Evolutionary conservation across 1,140 invertebrate species (phyloP).

Genomic region (Neomicropteryx cornuta): DNA sequence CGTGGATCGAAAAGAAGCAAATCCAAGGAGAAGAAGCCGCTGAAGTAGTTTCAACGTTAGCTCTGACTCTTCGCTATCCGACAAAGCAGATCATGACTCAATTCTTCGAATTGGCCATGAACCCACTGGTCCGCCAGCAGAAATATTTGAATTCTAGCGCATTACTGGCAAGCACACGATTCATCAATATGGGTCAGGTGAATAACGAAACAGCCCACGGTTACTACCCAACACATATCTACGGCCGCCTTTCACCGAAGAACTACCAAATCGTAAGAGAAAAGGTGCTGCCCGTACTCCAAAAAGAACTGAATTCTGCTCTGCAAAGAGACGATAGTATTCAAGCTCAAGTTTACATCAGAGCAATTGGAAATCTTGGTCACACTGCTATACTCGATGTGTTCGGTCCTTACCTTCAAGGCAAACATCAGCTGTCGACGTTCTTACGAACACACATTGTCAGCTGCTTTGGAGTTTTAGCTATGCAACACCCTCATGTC

Average conservation of each 20-base stretch:
- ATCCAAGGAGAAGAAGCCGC: conserved; percentile 43
- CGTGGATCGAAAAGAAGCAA: conserved; percentile 45
- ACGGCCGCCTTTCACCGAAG: conserved; percentile 38
- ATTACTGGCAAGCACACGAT: conserved; percentile 41
- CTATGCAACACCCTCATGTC: conserved; percentile 32
- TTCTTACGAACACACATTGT: conserved; percentile 53
- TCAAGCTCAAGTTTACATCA: conserved; percentile 46
- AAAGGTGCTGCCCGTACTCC: conserved; percentile 46
- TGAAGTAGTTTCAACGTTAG: conserved; percentile 37
- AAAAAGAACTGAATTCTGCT: conserved; percentile 37
- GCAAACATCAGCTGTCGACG: conserved; percentile 37
- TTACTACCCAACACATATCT: conserved; percentile 51
- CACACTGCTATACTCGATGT: conserved; percentile 45
- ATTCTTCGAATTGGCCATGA: conserved; percentile 42
- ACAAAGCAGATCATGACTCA: conserved; percentile 47
- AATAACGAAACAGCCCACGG: conserved; percentile 41
- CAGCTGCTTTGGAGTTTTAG: conserved; percentile 36
- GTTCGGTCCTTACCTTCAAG: conserved; percentile 57
- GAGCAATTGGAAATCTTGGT: conserved; percentile 49
- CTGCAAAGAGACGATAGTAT: conserved; percentile 36
- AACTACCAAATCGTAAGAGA: conserved; percentile 36
- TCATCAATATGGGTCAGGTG: conserved; percentile 48
- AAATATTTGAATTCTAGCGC: conserved; percentile 36
- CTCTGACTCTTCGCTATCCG: conserved; percentile 41
- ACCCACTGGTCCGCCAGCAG: conserved; percentile 35